Evolutionary conservation across 1,140 invertebrate genomes (phyloP).

Genomic region (Atta cephalotes): DNA sequence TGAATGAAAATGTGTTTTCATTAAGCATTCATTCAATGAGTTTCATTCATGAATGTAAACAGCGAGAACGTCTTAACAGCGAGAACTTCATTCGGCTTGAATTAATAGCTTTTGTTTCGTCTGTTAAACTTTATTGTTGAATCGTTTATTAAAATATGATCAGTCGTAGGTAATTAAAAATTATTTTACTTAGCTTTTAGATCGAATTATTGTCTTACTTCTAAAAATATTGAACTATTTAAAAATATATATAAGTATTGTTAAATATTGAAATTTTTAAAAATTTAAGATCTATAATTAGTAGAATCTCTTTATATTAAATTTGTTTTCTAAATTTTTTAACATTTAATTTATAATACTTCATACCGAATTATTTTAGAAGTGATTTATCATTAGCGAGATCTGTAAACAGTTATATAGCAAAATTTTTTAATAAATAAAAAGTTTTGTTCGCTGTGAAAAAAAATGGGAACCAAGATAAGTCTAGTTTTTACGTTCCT

Average conservation of each 20-base stretch:
- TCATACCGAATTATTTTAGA: neutral
- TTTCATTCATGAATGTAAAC: conserved; percentile 37
- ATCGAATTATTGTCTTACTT: neutral
- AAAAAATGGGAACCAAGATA: neutral
- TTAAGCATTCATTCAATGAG: neutral
- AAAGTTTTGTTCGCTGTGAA: neutral
- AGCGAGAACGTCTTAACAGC: neutral
- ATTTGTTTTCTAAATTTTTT: neutral
- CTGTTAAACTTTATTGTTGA: neutral
- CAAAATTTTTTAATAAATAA: neutral
- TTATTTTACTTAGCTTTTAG: neutral
- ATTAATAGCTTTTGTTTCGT: neutral
- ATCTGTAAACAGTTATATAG: neutral
- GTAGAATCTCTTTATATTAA: neutral
- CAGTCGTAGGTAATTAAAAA: neutral
- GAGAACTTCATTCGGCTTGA: neutral
- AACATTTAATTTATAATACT: neutral
- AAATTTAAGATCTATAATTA: neutral
- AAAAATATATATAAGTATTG: neutral
- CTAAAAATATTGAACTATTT: too few species aligned
- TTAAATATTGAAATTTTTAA: neutral
- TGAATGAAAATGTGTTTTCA: neutral
- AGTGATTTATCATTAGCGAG: neutral
- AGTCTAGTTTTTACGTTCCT: conserved; percentile 55
- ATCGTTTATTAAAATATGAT: neutral